Base-by-base conservation (phyloP, 2,113 vertebrate species). In the Progne subis region DNA sequence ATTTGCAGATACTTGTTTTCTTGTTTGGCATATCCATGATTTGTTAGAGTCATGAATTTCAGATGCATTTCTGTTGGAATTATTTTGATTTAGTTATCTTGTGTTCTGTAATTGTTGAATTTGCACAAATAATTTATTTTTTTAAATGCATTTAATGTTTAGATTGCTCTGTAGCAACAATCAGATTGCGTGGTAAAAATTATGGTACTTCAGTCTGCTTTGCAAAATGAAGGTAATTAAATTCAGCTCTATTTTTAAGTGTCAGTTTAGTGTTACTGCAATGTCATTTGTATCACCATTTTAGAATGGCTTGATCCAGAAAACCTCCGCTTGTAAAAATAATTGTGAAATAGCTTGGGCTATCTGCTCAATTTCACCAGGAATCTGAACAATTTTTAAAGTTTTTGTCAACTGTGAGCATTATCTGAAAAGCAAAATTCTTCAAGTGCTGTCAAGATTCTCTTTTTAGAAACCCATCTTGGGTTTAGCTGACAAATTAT, bases 381-480 rank as follows among this genome's bases (percentile, higher is more conserved):
- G 47, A 85, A 32, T 29, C 49, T 71, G 77, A 57, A 70, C 2
- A 8, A 56, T 9, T 49, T 88, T 56, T 61, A 52, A 68, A 67
- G 47, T 44, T 95, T 86, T 78, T 77, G 28, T 86, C 26, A 76
- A 24, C 61, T 72, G 25, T 37, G 65, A 83, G 31, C 8, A 1
- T 90, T 82, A 70, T 17, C 43, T 90, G 94, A 86, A 92, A 88
- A 92, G 76, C 46, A 44, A 76, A 89, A 55, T 44, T 80, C 65
- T 59, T 60, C 59, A 90, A 88, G 72, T 15, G 26, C 56, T 74
- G 24, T 94, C 18, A 63, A 37, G 82, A 43, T 59, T 87, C 37
- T 80, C 84, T 85, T 90, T 95, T 96, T 96, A 95, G 94, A 93
- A 96, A 83, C 47, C 46, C 34, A 81, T 86, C 64, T 63, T 95